Evolutionary conservation across 2,888 invertebrate species (phyloP).

Genomic region (Tipula confusa): DNA sequence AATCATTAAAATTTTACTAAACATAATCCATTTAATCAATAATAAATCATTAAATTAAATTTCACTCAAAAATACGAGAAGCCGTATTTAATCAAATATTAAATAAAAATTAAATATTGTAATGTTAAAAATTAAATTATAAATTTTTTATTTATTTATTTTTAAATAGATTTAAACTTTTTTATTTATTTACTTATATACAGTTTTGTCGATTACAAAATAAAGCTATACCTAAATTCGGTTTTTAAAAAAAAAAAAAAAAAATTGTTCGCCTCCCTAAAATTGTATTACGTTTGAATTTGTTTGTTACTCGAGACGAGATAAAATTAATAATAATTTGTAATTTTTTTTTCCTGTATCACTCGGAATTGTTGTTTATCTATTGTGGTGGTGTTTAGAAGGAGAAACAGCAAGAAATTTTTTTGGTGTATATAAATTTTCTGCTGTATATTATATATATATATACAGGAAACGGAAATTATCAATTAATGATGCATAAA

Average conservation of each 20-base stretch:
- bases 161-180: background rate
- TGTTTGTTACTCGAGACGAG: background rate
- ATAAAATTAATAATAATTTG: constrained; percentile 25
- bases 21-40: background rate
- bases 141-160: constrained; percentile 20
- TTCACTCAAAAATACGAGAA: background rate
- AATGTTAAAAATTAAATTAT: background rate
- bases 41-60: constrained; percentile 6
- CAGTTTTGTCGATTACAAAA: constrained; percentile 7
- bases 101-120: background rate
- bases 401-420: background rate
- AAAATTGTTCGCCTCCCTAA: background rate
- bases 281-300: background rate
- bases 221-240: background rate
- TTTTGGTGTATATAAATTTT: background rate
- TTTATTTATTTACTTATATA: background rate
- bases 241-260: background rate
- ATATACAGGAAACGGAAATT: background rate
- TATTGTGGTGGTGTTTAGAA: background rate
- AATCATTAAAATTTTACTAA: background rate
- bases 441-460: background rate
- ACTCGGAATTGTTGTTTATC: background rate
- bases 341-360: background rate
- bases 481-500: constrained; percentile 12
- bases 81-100: background rate